Evolutionary conservation across 1,140 invertebrate genomes (phyloP).

Genomic region (Arctopsyche grandis): DNA sequence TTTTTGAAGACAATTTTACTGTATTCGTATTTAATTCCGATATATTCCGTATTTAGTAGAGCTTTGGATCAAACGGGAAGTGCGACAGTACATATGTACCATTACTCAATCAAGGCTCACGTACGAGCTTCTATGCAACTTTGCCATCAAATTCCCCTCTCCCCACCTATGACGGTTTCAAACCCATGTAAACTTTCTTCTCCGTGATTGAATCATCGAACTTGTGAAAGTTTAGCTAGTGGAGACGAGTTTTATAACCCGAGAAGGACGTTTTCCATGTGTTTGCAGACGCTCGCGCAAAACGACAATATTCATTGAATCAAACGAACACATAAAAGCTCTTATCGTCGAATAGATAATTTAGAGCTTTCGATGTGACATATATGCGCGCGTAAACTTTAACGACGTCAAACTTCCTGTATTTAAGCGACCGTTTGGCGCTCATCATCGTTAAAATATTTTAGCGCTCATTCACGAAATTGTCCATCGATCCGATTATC

Average conservation of each 20-base stretch:
- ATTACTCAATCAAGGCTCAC: conserved; percentile 31
- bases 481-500: too few relatives aligned
- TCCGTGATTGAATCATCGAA: conserved; percentile 41
- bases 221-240: neutral
- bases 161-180: neutral
- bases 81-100: neutral
- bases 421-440: neutral
- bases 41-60: too few relatives aligned
- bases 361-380: neutral
- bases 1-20: too few relatives aligned
- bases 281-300: neutral
- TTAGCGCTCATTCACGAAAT: neutral
- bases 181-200: conserved; percentile 27
- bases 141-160: conserved; percentile 23
- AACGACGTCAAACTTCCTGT: neutral
- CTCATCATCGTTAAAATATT: conserved; percentile 1
- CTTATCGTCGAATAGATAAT: neutral
- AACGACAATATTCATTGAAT: neutral
- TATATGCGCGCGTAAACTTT: neutral
- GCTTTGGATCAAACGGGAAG: too few relatives aligned
- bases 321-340: conserved; percentile 25
- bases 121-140: conserved; percentile 23
- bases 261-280: neutral
- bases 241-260: neutral
- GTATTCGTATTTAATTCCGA: too few relatives aligned